Evolutionary conservation across 1,140 invertebrate species (phyloP).

Genomic region (Saxidomus purpurata): DNA sequence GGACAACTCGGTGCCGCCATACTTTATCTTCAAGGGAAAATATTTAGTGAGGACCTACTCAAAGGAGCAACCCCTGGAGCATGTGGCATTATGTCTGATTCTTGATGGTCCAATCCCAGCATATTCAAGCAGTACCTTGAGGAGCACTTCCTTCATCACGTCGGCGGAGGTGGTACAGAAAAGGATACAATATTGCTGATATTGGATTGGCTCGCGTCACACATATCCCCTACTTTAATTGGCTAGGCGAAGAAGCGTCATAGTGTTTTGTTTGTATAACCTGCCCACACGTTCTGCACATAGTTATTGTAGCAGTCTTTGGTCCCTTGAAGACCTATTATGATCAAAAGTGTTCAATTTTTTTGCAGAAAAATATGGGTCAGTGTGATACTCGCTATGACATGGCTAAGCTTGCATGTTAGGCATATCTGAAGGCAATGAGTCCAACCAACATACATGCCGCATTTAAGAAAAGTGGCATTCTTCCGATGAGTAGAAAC

Average conservation of each 20-base stretch:
- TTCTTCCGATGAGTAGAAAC: too few relatives aligned
- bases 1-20: neutral
- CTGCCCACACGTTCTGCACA: conserved; percentile 32
- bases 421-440: too few relatives aligned
- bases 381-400: conserved; percentile 1
- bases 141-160: conserved; percentile 4
- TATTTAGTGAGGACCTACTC: neutral
- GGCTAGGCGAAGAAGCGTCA: neutral
- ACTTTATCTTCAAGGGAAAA: neutral
- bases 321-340: conserved; percentile 43
- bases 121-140: too few relatives aligned
- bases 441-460: too few relatives aligned
- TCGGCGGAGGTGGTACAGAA: neutral
- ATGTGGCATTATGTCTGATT: neutral
- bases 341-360: neutral
- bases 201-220: conserved; percentile 35
- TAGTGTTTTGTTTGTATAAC: conserved; percentile 40
- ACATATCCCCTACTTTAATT: neutral
- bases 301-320: conserved; percentile 36
- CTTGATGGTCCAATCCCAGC: neutral
- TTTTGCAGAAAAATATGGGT: conserved; percentile 17
- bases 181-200: neutral
- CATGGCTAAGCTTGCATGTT: too few relatives aligned
- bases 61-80: neutral
- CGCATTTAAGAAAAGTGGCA: too few relatives aligned